phyloP scores from a whole-genome alignment of 2,113 vertebrate genomes.

The Gila orcuttii region DNA sequence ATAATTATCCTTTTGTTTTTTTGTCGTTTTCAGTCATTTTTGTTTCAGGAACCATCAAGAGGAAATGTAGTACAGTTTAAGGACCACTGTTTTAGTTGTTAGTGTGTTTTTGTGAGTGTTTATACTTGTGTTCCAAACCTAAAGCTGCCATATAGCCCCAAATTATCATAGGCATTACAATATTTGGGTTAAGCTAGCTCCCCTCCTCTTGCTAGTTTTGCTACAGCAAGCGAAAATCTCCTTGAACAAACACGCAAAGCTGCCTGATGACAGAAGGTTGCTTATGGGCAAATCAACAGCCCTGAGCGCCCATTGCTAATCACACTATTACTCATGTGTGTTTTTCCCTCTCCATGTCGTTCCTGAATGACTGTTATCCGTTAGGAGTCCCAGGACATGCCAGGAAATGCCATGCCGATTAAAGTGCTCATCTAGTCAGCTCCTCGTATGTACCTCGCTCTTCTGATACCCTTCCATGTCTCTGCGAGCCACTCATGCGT shows the following conservation, averaged over 20 bases:
- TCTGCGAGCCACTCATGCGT: constrained; percentile 32
- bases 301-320: constrained; percentile 49
- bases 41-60: background rate
- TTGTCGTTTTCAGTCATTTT: background rate
- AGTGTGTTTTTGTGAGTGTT: background rate
- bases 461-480: background rate
- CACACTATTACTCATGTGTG: constrained; percentile 40
- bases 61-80: background rate
- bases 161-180: constrained; percentile 36
- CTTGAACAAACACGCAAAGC: constrained; percentile 52
- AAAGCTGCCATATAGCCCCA: constrained; percentile 28
- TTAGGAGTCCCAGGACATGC: constrained; percentile 31
- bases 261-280: constrained; percentile 44
- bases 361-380: constrained; percentile 31
- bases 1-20: background rate
- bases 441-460: background rate
- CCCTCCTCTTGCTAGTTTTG: constrained; percentile 29
- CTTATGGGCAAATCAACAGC: constrained; percentile 56
- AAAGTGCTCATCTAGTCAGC: constrained; percentile 27
- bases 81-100: background rate
- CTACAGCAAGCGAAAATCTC: constrained; percentile 36
- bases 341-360: constrained; percentile 27
- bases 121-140: constrained; percentile 7
- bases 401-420: constrained; percentile 20
- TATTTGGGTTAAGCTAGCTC: constrained; percentile 48